Conservation (phyloP, 2,797 vertebrate genomes). For the Premnoplex brunnescens region DNA sequence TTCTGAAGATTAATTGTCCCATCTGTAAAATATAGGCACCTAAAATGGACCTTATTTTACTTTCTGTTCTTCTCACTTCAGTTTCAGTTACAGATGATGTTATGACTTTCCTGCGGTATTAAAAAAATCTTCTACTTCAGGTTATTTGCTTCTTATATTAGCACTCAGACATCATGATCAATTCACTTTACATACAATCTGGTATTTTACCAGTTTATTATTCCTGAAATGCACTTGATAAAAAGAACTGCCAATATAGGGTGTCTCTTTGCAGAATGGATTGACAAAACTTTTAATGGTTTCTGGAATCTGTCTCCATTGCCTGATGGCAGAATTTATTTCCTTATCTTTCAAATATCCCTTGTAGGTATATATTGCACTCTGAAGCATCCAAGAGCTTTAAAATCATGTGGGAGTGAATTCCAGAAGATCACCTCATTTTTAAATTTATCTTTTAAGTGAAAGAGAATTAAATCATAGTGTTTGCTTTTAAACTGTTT, state of each 20-base stretch:
- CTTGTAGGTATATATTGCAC: not conserved
- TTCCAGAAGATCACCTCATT: not conserved
- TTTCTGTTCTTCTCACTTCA: not conserved
- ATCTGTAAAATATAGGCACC: not conserved
- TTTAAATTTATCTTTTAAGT: not conserved
- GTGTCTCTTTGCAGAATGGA: not conserved
- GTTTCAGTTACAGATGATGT: not conserved
- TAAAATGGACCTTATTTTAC: not conserved
- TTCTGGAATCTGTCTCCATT: not conserved
- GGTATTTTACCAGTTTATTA: constrained; percentile 26
- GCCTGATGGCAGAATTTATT: constrained; percentile 7
- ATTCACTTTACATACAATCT: constrained; percentile 20
- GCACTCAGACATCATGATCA: not conserved
- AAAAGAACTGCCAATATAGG: not conserved
- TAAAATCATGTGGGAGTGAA: not conserved
- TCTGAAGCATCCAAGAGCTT: not conserved
- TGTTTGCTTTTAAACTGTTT: not conserved
- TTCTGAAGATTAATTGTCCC: not conserved
- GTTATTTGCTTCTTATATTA: constrained; percentile 1
- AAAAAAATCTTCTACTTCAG: not conserved
- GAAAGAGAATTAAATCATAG: not conserved
- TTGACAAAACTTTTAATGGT: constrained; percentile 5
- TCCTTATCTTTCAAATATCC: not conserved
- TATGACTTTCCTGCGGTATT: not conserved
- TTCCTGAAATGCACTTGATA: constrained; percentile 17